Conservation (phyloP, 1,140 invertebrate species). For the Pentalonia nigronervosa region DNA sequence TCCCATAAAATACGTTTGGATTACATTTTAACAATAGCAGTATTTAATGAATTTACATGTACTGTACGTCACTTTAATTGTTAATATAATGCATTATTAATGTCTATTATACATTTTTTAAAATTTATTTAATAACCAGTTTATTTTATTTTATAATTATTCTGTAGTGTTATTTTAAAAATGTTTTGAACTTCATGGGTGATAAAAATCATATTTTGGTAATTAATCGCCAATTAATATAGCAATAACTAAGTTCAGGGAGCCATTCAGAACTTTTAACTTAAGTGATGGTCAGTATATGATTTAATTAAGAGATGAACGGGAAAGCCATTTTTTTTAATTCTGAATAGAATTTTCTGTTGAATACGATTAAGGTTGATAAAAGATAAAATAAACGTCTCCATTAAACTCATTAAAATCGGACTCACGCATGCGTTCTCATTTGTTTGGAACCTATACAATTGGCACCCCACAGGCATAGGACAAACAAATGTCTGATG, state of each 20-base stretch:
- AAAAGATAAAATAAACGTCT: not conserved
- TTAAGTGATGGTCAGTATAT: not conserved
- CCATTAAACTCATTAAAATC: not conserved
- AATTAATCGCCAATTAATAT: not conserved
- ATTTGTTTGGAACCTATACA: not conserved
- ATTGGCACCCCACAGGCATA: not conserved
- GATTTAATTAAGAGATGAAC: not conserved
- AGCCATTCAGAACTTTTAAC: not conserved
- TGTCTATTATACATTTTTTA: not conserved
- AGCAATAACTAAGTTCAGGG: not conserved
- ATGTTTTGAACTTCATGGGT: not conserved
- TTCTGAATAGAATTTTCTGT: not conserved
- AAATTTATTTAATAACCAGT: not conserved
- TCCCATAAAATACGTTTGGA: not conserved
- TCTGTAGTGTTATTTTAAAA: not conserved
- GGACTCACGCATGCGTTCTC: not conserved
- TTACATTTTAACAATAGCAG: not conserved
- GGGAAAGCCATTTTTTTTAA: not conserved
- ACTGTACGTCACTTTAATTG: not conserved
- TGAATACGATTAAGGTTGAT: not conserved
- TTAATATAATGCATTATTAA: not conserved
- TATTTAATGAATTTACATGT: not conserved
- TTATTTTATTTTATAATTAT: not conserved
- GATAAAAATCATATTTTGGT: not conserved
- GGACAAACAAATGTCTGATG: slow-evolving; percentile 21